Conservation (phyloP, 2,797 vertebrate species). For the Caiman crocodilus region DNA sequence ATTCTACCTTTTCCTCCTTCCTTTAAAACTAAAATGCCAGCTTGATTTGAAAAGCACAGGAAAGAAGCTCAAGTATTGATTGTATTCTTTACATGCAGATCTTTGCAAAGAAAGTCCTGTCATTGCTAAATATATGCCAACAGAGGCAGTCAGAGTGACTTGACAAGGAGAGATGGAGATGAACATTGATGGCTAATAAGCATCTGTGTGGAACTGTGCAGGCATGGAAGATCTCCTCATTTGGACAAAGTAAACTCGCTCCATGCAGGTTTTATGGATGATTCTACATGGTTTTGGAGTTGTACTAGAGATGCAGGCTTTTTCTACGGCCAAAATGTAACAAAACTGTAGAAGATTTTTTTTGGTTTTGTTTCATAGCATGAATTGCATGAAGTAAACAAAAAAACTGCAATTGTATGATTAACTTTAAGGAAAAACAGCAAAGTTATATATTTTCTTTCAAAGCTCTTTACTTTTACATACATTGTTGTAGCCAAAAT, state of each 20-base stretch:
- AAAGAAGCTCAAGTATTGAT: slow-evolving; percentile 88
- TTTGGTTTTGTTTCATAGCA: slow-evolving; percentile 90
- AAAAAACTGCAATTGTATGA: slow-evolving; percentile 87
- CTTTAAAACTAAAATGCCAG: slow-evolving; percentile 84
- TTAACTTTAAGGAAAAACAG: slow-evolving; percentile 82
- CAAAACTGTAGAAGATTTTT: slow-evolving; percentile 83
- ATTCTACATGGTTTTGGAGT: slow-evolving; percentile 81
- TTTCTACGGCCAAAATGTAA: slow-evolving; percentile 87
- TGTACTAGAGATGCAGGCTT: slow-evolving; percentile 86
- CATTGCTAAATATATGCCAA: slow-evolving; percentile 91
- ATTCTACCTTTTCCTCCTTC: slow-evolving; percentile 81
- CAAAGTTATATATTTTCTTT: slow-evolving; percentile 89
- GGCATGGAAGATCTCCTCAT: slow-evolving; percentile 83
- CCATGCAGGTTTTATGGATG: slow-evolving; percentile 85
- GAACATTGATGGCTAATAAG: slow-evolving; percentile 86
- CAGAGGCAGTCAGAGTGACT: slow-evolving; percentile 89
- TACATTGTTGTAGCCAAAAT: slow-evolving; percentile 91
- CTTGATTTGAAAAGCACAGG: slow-evolving; percentile 81
- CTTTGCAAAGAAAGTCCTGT: slow-evolving; percentile 91
- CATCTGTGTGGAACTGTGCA: slow-evolving; percentile 86
- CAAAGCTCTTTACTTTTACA: slow-evolving; percentile 92
- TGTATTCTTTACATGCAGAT: slow-evolving; percentile 92
- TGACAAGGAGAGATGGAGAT: slow-evolving; percentile 85
- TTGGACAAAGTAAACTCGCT: slow-evolving; percentile 85
- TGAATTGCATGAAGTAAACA: slow-evolving; percentile 95